Evolutionary conservation across 2,888 invertebrate species (phyloP), one percentile per base, ranked within the genome.

Genomic region (Tuta absoluta): DNA sequence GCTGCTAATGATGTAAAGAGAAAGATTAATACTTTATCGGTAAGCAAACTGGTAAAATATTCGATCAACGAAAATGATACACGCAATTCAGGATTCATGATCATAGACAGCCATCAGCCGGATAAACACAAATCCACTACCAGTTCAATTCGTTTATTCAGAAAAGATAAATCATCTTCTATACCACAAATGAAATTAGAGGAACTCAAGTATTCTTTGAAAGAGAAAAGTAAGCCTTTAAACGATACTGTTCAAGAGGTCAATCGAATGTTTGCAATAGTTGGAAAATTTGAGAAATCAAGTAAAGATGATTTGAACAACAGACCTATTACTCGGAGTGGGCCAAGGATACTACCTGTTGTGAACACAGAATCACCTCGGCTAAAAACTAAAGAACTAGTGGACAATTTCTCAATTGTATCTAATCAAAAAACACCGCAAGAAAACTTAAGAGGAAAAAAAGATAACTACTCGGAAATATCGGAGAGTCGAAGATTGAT

Each of bases 161-260:
- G 75, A 0, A 86, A 86, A 68, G 81, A 81, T 11, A 91, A 91
- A 64, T 89, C 90, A 0, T 89, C 84, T 1, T 91, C 91, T 0
- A 85, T 89, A 65, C 90, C 91, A 0, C 89, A 85, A 78, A 90
- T 89, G 89, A 89, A 89, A 66, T 67, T 87, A n/a, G 90, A 91
- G 41, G 87, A 89, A 67, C 65, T 88, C 0, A 89, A 86, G 65
- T 75, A 86, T 28, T 80, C 80, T 1, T 67, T 87, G 1, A 89
- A 83, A 75, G 85, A 82, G 14, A 87, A 85, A 66, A 75, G 75
- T 0, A 84, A 76, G 72, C 83, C 87, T 0, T 89, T 33, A 33
- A 33, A 86, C 81, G 87, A 90, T 49, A 78, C 86, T 0, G 81
- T 89, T 1, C 85, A 89, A 68, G 90, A 91, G 76, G 88, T 89